Percentiles rank a stretch among this genome's conserved stretches.
Conservation (phyloP, 92 coral and sea anemone genomes). For the Siderastrea siderea region DNA sequence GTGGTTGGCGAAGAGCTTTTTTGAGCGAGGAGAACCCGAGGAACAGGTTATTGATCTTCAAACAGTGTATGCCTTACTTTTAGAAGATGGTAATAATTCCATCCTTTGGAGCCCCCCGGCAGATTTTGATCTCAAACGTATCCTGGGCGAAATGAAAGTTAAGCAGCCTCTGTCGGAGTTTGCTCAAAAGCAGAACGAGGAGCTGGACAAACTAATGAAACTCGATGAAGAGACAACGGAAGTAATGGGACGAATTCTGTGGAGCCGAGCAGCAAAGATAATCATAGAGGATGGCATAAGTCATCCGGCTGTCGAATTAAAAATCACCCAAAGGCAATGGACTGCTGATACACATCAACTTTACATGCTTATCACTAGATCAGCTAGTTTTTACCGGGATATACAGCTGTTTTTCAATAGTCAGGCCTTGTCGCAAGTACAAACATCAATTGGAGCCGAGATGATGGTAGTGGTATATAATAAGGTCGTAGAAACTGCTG, state of each 20-base stretch:
- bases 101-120: background rate
- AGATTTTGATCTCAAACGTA: constrained; percentile 9
- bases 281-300: background rate
- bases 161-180: background rate
- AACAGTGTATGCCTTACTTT: constrained; percentile 13
- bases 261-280: constrained; percentile 15
- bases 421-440: background rate
- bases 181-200: background rate
- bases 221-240: background rate
- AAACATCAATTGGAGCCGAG: background rate
- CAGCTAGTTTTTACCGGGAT: background rate
- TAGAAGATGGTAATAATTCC: constrained; percentile 4
- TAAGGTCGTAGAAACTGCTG: background rate
- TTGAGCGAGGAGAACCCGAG: constrained; percentile 22
- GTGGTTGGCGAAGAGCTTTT: background rate
- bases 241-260: constrained; percentile 8
- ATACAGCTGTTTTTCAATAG: background rate
- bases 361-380: background rate
- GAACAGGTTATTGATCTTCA: constrained; percentile 42
- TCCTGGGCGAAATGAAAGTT: constrained; percentile 11
- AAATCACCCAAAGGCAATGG: background rate
- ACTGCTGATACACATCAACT: no score
- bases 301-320: background rate
- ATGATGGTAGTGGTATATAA: background rate
- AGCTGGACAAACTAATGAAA: no score